Conservation (phyloP, 1,140 invertebrate genomes). For the Paracyclopina nana region DNA sequence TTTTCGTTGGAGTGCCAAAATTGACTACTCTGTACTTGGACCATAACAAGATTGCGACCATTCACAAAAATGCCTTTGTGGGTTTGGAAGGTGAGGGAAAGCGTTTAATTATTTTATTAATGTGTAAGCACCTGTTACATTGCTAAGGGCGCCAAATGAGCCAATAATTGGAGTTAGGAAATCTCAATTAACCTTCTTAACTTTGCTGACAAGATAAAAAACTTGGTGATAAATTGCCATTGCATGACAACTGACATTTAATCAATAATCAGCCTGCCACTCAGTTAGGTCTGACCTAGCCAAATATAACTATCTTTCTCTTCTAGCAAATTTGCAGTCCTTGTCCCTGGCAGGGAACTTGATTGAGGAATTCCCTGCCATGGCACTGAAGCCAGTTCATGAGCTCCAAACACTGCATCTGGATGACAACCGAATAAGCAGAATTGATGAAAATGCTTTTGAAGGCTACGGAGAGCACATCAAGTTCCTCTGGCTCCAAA, state of each 20-base stretch:
- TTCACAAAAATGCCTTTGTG: slow-evolving; percentile 69
- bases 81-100: slow-evolving; percentile 35
- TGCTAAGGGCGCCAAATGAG: no score
- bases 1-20: slow-evolving; percentile 56
- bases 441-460: slow-evolving; percentile 61
- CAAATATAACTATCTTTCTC: no score
- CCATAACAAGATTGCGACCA: slow-evolving; percentile 53
- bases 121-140: no score
- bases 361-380: slow-evolving; percentile 39
- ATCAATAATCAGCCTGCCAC: no score
- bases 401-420: slow-evolving; percentile 66
- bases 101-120: slow-evolving; percentile 5
- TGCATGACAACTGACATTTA: slow-evolving; percentile 9
- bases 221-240: not conserved
- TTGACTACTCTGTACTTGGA: slow-evolving; percentile 53
- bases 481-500: slow-evolving; percentile 70
- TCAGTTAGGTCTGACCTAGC: no score
- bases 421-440: slow-evolving; percentile 60
- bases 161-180: no score
- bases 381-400: slow-evolving; percentile 48
- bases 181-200: no score
- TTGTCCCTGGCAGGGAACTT: slow-evolving; percentile 45
- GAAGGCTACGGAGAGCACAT: slow-evolving; percentile 73
- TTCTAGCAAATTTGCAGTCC: slow-evolving; percentile 62
- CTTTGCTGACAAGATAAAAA: slow-evolving; percentile 5